Base-by-base conservation (phyloP, 2,113 vertebrate genomes). In the Proterorhinus semilunaris region DNA sequence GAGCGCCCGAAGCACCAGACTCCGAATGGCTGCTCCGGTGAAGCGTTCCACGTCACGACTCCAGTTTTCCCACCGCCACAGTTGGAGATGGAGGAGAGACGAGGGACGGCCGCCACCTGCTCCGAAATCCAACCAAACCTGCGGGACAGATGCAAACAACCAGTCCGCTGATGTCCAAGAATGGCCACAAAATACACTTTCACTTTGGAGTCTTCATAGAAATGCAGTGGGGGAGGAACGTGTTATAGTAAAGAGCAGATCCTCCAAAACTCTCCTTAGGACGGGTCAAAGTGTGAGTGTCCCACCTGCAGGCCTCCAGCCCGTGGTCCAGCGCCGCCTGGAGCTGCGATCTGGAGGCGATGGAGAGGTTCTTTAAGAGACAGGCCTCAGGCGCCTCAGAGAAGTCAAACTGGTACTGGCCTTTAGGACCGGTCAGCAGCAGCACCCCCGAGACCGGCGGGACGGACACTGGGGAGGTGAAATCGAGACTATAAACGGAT, bases 271-370 rank as follows among this genome's bases (percentile, higher is more conserved):
- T 36, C 21, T 21, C 21, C 21, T 21, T 21, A 21, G 21, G 21
- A 21, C 2, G 21, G 21, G 21, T 1, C 21, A 21, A 21, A 21
- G 21, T 21, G 21, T 21, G 21, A 21, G 21, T 21, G 12, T 15
- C 86, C 5, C 78, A 93, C 92, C 87, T 92, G 91, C 92, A 93
- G 0, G 80, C 89, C 79, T 93, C 76, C 72, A 93, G 82, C 3
- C 92, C 90, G 0, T n/a, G 57, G 43, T 36, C 62, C 0, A 82
- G 0, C 0, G 91, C 92, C 8, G n/a, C 63, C 53, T 86, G 58
- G 73, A 93, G 65, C 69, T 93, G 90, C 12, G 9, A 59, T 10
- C 0, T 66, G 1, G 84, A 87, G 0, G 92, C 92, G 6, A 93
- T 85, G 59, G 86, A 86, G 65, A 72, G 79, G 16, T 87, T 80